Conservation (phyloP, 2,888 invertebrate genomes). For the Eupithecia centaureata region DNA sequence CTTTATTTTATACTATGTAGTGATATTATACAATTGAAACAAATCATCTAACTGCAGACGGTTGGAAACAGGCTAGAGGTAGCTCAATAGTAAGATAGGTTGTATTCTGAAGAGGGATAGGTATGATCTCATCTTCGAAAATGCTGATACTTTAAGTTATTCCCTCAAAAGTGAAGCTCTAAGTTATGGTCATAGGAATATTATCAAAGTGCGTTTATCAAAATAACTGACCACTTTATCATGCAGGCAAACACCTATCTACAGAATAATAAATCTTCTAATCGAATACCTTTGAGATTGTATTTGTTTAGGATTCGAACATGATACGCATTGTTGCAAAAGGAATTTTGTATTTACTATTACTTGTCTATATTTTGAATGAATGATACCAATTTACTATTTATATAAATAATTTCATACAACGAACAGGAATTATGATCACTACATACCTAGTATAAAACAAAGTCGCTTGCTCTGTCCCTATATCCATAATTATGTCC, state of each 20-base stretch:
- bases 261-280: slow-evolving; percentile 34
- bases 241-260: slow-evolving; percentile 26
- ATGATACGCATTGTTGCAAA: slow-evolving; percentile 22
- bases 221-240: slow-evolving; percentile 37
- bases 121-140: neutral
- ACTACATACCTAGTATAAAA: no score
- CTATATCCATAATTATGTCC: no score
- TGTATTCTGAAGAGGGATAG: no score
- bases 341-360: neutral
- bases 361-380: neutral
- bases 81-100: no score
- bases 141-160: neutral
- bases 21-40: no score
- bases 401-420: no score
- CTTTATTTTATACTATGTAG: no score
- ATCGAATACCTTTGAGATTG: slow-evolving; percentile 26
- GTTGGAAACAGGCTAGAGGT: no score
- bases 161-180: slow-evolving; percentile 7
- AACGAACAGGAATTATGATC: no score
- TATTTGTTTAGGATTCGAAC: slow-evolving; percentile 33
- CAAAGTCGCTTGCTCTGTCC: no score
- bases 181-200: slow-evolving; percentile 23
- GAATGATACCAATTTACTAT: no score
- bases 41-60: no score
- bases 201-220: slow-evolving; percentile 38